A percentile compares a stretch with the other conserved stretches of the same genome.
Evolutionary conservation across 2,797 vertebrate species (phyloP).

Genomic region (Paedocypris micromegethes): DNA sequence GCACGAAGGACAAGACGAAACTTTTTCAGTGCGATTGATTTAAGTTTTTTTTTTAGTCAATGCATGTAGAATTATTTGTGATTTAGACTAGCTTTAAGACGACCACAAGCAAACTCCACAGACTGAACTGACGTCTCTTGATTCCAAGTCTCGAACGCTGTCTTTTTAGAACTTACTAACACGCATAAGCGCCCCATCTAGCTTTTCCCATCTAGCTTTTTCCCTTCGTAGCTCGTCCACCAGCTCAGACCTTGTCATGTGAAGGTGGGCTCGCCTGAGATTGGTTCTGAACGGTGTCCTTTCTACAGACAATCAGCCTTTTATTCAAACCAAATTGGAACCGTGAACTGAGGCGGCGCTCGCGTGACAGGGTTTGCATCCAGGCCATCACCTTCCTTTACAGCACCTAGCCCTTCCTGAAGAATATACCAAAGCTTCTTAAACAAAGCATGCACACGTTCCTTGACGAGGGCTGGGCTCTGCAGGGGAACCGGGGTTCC

Average conservation of each 20-base stretch:
- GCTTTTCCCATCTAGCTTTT: no score
- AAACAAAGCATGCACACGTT: constrained; percentile 23
- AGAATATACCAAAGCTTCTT: constrained; percentile 58
- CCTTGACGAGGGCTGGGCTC: constrained; percentile 48
- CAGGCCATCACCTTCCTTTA: constrained; percentile 41
- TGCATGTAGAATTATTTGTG: not conserved
- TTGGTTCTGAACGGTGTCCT: constrained; percentile 55
- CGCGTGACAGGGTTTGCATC: constrained; percentile 1
- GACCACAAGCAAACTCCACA: no score
- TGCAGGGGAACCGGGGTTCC: constrained; percentile 50
- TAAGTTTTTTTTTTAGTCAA: no score
- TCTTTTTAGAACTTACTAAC: no score
- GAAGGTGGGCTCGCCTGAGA: constrained; percentile 49
- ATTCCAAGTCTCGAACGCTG: no score
- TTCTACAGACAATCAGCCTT: constrained; percentile 61
- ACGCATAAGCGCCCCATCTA: no score
- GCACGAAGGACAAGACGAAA: not conserved
- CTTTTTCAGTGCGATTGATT: no score
- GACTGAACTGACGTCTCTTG: no score
- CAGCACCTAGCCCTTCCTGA: constrained; percentile 46
- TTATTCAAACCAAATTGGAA: constrained; percentile 60
- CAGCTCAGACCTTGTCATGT: constrained; percentile 23
- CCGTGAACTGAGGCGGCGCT: constrained; percentile 53
- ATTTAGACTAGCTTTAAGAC: no score
- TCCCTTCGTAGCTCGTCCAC: no score